These are phyloP conservation scores for Drosophila acutilabella DNA, from an alignment of 2,888 invertebrate genomes.

Conservation along the genomic window DNA sequence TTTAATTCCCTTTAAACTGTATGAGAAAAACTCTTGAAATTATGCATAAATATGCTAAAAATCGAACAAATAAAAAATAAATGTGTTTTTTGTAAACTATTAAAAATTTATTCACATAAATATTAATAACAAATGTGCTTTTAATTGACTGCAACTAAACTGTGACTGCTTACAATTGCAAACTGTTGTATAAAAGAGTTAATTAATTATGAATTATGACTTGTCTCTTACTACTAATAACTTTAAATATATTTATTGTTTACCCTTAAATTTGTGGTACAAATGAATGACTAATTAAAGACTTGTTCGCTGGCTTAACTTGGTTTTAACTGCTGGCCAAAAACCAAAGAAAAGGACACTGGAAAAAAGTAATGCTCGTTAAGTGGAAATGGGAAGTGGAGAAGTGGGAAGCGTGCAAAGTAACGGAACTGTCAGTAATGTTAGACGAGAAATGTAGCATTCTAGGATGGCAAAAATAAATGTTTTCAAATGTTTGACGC, in stretches of 20 bases:
- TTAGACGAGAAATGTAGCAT: slow-evolving; percentile 50
- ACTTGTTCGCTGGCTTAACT: background rate
- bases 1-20: no score
- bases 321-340: slow-evolving; percentile 16
- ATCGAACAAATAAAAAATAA: background rate
- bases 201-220: slow-evolving; percentile 7
- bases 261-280: background rate
- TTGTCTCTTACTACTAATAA: background rate
- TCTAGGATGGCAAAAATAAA: slow-evolving; percentile 76
- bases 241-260: background rate
- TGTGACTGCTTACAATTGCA: background rate
- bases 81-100: background rate
- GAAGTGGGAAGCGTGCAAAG: slow-evolving; percentile 31
- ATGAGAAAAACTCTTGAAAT: no score
- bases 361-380: slow-evolving; percentile 31
- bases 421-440: slow-evolving; percentile 55
- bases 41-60: background rate
- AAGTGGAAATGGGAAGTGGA: slow-evolving; percentile 39
- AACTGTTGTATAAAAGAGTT: background rate
- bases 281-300: slow-evolving; percentile 23
- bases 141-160: slow-evolving; percentile 1
- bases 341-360: slow-evolving; percentile 17
- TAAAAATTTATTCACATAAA: background rate
- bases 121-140: background rate
- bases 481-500: slow-evolving; percentile 82